Evolutionary conservation across 1,140 invertebrate species (phyloP).

Genomic region (Listronotus oregonensis): DNA sequence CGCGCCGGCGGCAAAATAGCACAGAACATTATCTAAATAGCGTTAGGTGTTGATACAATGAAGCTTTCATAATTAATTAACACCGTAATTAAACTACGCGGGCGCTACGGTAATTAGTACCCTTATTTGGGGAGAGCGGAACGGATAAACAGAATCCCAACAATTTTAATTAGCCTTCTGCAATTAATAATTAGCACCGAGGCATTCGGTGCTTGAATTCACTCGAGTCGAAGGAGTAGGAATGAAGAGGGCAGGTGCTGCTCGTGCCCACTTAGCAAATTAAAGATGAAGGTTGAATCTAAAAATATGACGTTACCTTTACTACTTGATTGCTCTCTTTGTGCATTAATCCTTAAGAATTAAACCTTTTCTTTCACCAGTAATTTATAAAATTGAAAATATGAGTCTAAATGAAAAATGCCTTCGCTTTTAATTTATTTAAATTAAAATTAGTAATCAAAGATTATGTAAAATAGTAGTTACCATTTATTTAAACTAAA

Average conservation of each 20-base stretch:
- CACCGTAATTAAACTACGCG: slow-evolving; percentile 54
- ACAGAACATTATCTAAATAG: slow-evolving; percentile 48
- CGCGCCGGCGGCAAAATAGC: slow-evolving; percentile 24
- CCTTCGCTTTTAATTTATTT: too few species aligned
- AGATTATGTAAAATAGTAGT: too few species aligned
- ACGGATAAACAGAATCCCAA: slow-evolving; percentile 40
- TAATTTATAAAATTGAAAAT: too few species aligned
- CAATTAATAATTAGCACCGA: slow-evolving; percentile 50
- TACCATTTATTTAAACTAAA: too few species aligned
- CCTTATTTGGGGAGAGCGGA: slow-evolving; percentile 47
- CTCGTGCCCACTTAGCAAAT: neutral
- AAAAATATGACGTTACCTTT: neutral
- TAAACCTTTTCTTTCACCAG: too few species aligned
- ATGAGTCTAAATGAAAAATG: too few species aligned
- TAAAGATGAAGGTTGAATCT: neutral
- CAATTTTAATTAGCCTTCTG: slow-evolving; percentile 48
- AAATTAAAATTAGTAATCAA: too few species aligned
- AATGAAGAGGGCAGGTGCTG: neutral
- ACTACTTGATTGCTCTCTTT: too few species aligned
- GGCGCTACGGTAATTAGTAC: slow-evolving; percentile 50
- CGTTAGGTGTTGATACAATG: slow-evolving; percentile 52
- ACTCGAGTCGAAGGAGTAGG: neutral
- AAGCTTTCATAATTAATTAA: slow-evolving; percentile 55
- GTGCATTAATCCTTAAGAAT: too few species aligned
- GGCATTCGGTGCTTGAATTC: slow-evolving; percentile 19